Evolutionary conservation across 2,113 vertebrate genomes (phyloP).

Genomic region (Clarias batrachus): DNA sequence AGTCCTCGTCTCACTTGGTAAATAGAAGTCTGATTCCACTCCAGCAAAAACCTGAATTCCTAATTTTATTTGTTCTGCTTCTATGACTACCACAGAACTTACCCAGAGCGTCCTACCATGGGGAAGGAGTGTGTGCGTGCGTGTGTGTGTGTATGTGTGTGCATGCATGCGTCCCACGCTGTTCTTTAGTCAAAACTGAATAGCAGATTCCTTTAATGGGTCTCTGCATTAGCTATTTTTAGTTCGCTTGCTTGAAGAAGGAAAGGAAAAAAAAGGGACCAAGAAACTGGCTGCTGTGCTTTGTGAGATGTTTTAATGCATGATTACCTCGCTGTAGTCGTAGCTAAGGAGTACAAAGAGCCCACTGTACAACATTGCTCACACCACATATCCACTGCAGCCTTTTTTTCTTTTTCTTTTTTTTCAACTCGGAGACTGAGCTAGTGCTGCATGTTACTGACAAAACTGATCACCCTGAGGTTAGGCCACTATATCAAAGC

Average conservation of each 20-base stretch:
- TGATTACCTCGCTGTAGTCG: constrained; percentile 27
- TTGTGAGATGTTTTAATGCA: constrained; percentile 28
- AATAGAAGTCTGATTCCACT: neutral
- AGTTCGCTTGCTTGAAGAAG: neutral
- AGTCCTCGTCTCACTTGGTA: neutral
- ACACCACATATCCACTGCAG: neutral
- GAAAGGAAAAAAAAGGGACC: neutral
- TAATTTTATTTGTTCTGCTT: neutral
- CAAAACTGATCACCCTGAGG: neutral
- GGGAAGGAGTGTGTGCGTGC: neutral
- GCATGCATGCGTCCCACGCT: neutral
- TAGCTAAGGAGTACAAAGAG: constrained; percentile 15
- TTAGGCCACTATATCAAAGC: neutral
- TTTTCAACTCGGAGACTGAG: neutral
- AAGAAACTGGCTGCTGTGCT: constrained; percentile 6
- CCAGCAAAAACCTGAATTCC: neutral
- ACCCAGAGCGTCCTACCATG: neutral
- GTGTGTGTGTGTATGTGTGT: neutral
- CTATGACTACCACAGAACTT: neutral
- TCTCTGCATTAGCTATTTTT: constrained; percentile 10
- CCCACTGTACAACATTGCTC: constrained; percentile 2
- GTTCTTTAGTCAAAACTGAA: constrained; percentile 12
- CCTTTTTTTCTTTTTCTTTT: neutral
- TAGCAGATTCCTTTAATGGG: constrained; percentile 6
- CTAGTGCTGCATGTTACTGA: too few relatives aligned